Base-by-base conservation (phyloP, 2,797 vertebrate genomes). In the Poecilia velifera region DNA sequence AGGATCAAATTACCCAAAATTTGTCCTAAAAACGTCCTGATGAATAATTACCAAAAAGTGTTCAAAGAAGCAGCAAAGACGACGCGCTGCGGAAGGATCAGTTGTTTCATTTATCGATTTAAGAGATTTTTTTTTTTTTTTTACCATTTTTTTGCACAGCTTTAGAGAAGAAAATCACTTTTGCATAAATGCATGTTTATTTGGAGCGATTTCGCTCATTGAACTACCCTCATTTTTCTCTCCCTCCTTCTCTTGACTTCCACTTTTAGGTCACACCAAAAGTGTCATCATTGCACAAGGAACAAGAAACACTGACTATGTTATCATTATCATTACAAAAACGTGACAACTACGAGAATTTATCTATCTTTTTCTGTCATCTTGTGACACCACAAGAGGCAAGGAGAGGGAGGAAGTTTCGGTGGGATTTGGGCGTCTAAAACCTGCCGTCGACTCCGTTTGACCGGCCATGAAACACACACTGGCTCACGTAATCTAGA, bases 41-140 rank as follows among this genome's bases (percentile, higher is more conserved):
- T 97, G 97, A 97, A 97, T 97, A 97, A 97, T 98, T 97, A 97
- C 96, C 95, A 96, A 96, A 97, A 86, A 95, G 94, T 94, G 80
- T 86, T 57, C 78, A 89, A 81, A 95, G 96, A 93, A 95, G 97
- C 96, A 96, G 97, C 95, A 91, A 94, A 93, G 94, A 92, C 88
- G 92, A 94, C 95, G 94, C 92, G 95, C 97, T 97, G 96, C 94
- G 91, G 96, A 95, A 93, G 91, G 95, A 95, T 95, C 88, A 87
- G 93, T 95, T 94, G 95, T 95, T 96, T 92, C 94, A 82, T 86
- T 87, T 87, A 82, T 91, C 82, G 31, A 80, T 84, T 84, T 6
- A 1, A 77, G 31, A 89, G 41, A 72, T 46, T 72, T 20, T 88
- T 45, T 55, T 55, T 43, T 46, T 43, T 46, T 43, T 0, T 75